Base-by-base conservation (phyloP, 2,888 invertebrate species). In the Melanchra persicariae region DNA sequence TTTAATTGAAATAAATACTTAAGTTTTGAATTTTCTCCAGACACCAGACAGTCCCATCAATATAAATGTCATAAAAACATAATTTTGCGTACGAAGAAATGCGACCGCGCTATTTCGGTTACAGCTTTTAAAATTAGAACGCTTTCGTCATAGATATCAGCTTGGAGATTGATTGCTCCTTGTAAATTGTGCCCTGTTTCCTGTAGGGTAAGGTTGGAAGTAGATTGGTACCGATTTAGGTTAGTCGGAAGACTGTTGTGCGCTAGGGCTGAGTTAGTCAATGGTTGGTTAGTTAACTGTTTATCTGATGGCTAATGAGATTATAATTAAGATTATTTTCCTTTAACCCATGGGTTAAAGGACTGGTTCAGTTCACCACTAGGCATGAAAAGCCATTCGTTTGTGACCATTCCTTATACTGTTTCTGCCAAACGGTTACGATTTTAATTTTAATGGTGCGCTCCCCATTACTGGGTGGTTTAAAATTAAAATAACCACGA, bases 81-180 rank as follows among this genome's bases (percentile, higher is more conserved):
- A 62, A 79, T 73, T 83, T 74, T 75, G 49, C 54, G 54, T 67
- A 55, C 64, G 65, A 68, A 73, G 81, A 76, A 75, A 84, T 87
- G 77, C 79, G 84, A 34, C 43, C 62, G 72, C 61, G 68, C 77
- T 86, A 86, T 86, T 86, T 83, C 70, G 40, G 80, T 69, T 51
- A 54, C 58, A n/a, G 40, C 15, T 30, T 79, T 78, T 83, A 66
- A 70, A 85, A 66, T 79, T 87, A 85, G 85, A 81, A 87, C 88
- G 49, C 61, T 74, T 70, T 75, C 84, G 82, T 85, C 84, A 82
- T 40, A 63, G 58, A 24, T 71, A 79, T 70, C 60, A 69, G 51
- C 43, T 17, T 61, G 67, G 19, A 22, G 22, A 62, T 65, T 57
- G 61, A 70, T 70, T 63, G n/a, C 8, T 47, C 45, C 8, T 71